A percentile compares a stretch with the other conserved stretches of the same genome.
These are phyloP conservation scores for Cantharis rustica DNA, from an alignment of 2,888 invertebrate genomes.

Conservation along the genomic window DNA sequence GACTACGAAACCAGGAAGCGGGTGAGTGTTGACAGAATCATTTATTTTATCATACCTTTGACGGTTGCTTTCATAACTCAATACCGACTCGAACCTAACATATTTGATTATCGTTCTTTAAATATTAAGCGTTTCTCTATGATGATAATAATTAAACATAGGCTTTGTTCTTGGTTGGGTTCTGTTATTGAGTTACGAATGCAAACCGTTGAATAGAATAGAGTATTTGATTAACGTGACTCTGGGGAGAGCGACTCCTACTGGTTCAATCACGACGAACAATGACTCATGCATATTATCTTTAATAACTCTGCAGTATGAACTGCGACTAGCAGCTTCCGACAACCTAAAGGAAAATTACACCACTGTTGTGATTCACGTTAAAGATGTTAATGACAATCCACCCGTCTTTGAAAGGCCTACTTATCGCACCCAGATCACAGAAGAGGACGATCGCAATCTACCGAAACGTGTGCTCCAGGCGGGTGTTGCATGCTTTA, in stretches of 20 bases:
- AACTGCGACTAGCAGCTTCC: constrained; percentile 91
- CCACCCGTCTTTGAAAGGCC: constrained; percentile 95
- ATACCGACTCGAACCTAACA: constrained; percentile 10
- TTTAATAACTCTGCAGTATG: constrained; percentile 68
- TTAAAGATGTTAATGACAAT: constrained; percentile 98
- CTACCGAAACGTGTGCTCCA: constrained; percentile 91
- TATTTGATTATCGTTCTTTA: constrained; percentile 15
- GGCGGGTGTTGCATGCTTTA: constrained; percentile 60
- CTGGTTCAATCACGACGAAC: constrained; percentile 35
- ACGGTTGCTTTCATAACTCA: constrained; percentile 26
- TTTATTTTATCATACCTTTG: constrained; percentile 17
- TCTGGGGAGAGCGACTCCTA: constrained; percentile 30
- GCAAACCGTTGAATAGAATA: constrained; percentile 31
- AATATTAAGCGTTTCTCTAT: constrained; percentile 18
- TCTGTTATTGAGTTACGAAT: constrained; percentile 36
- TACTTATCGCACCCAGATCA: constrained; percentile 93
- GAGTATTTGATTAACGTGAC: constrained; percentile 35
- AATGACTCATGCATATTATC: constrained; percentile 34
- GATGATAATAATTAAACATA: constrained; percentile 17
- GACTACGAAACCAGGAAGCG: constrained; percentile 96
- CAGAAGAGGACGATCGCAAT: constrained; percentile 93
- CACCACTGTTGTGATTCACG: constrained; percentile 95
- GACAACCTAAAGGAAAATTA: constrained; percentile 97
- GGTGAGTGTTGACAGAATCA: constrained; percentile 66
- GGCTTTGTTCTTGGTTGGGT: constrained; percentile 34